Percentiles rank a stretch among this genome's conserved stretches.
Evolutionary conservation across 2,113 vertebrate species (phyloP).

Genomic region (Solenodon paradoxus): DNA sequence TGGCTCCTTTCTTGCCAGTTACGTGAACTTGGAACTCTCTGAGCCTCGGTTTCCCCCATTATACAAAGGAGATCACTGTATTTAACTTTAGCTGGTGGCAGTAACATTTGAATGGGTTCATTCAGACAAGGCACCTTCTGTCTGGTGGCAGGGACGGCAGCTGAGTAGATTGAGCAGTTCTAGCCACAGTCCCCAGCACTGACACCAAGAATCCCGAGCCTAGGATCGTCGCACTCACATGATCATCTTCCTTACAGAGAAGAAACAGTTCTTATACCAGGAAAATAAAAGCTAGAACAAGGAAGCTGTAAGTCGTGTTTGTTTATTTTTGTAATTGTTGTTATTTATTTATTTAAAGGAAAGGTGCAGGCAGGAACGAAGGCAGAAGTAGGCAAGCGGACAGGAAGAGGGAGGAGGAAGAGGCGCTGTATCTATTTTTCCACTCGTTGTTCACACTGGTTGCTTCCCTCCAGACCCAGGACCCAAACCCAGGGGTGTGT

Average conservation of each 20-base stretch:
- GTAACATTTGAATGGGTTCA: neutral
- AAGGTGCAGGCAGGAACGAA: no score
- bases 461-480: no score
- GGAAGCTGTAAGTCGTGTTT: neutral
- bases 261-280: neutral
- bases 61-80: neutral
- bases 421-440: no score
- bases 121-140: neutral
- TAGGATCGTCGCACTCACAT: neutral
- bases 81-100: neutral
- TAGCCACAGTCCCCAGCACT: neutral
- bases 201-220: neutral
- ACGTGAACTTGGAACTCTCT: neutral
- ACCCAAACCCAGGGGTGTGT: no score
- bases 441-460: no score
- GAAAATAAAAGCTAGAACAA: neutral
- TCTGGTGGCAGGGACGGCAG: no score
- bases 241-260: neutral
- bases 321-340: no score
- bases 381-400: no score
- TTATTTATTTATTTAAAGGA: no score
- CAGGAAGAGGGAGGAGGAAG: no score
- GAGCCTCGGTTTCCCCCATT: neutral
- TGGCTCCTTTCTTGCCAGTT: neutral
- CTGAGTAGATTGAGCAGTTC: neutral